phyloP scores from a whole-genome alignment of 2,888 invertebrate species.

The Tenthredo amoena region DNA sequence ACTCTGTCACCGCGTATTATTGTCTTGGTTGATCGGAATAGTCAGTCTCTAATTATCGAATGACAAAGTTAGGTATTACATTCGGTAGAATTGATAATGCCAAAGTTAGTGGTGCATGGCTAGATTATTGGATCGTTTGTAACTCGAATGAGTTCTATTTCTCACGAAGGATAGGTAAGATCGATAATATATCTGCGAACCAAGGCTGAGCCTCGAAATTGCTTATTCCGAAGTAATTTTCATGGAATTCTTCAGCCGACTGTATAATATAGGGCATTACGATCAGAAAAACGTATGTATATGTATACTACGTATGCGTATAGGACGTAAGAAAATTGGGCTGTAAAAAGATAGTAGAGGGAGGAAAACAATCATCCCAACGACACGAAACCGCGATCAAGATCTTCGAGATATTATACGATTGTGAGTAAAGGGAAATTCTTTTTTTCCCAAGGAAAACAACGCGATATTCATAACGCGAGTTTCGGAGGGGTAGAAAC shows the following conservation, averaged over 20 bases:
- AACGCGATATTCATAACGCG: neutral
- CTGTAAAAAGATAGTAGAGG: neutral
- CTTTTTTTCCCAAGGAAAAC: neutral
- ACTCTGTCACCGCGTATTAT: neutral
- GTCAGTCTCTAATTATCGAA: conserved; percentile 3
- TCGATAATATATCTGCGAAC: neutral
- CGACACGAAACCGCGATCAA: neutral
- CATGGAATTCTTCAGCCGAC: neutral
- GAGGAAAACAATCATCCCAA: neutral
- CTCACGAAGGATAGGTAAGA: neutral
- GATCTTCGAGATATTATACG: neutral
- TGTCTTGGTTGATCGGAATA: neutral
- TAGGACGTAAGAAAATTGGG: neutral
- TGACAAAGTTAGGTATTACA: conserved; percentile 66
- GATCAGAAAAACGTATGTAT: too few relatives aligned
- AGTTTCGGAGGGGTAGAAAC: neutral
- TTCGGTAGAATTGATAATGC: conserved; percentile 71
- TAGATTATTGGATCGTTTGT: conserved; percentile 70
- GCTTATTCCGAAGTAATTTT: neutral
- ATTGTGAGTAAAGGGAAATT: neutral
- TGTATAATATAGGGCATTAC: neutral
- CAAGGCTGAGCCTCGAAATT: neutral
- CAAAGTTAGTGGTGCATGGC: conserved; percentile 74
- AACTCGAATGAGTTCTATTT: conserved; percentile 40
- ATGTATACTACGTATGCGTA: too few relatives aligned